A percentile compares a stretch with the other conserved stretches of the same genome.
Evolutionary conservation across 2,113 vertebrate genomes (phyloP).

Genomic region (Xenopus laevis): DNA sequence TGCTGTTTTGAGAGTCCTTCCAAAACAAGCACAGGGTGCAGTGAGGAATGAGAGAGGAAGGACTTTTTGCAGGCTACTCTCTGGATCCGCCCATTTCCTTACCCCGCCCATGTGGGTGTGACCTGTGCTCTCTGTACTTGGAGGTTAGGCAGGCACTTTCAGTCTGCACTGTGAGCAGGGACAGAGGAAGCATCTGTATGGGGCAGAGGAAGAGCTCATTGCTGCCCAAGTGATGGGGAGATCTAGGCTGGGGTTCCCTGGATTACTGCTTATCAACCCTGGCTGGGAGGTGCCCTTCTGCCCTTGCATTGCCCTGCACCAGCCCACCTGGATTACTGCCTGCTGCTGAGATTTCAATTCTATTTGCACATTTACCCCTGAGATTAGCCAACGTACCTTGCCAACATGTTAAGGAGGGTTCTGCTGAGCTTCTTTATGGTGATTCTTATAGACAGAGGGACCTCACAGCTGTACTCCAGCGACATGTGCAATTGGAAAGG

Average conservation of each 20-base stretch:
- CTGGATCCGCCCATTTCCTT: background rate
- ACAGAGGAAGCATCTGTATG: slow-evolving; percentile 7
- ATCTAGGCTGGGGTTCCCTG: background rate
- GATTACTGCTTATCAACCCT: slow-evolving; percentile 5
- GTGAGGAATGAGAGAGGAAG: too few relatives aligned
- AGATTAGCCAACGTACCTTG: background rate
- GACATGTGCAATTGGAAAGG: slow-evolving; percentile 97
- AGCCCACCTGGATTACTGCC: slow-evolving; percentile 51
- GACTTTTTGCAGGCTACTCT: too few relatives aligned
- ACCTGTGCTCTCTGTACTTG: background rate
- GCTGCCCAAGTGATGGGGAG: background rate
- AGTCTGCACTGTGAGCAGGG: slow-evolving; percentile 53
- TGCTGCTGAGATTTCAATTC: background rate
- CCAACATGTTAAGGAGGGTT: slow-evolving; percentile 64
- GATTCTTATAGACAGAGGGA: slow-evolving; percentile 67
- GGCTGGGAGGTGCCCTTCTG: slow-evolving; percentile 22
- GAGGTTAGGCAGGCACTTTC: background rate
- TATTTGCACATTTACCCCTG: background rate
- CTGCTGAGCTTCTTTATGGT: slow-evolving; percentile 64
- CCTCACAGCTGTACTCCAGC: slow-evolving; percentile 83
- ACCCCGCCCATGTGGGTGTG: slow-evolving; percentile 9
- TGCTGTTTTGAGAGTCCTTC: too few relatives aligned
- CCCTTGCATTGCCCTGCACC: slow-evolving; percentile 44
- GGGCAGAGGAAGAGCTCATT: background rate
- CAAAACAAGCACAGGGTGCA: too few relatives aligned